Conservation (phyloP, 1,140 invertebrate genomes). For the honey bee (Apis mellifera) region DNA sequence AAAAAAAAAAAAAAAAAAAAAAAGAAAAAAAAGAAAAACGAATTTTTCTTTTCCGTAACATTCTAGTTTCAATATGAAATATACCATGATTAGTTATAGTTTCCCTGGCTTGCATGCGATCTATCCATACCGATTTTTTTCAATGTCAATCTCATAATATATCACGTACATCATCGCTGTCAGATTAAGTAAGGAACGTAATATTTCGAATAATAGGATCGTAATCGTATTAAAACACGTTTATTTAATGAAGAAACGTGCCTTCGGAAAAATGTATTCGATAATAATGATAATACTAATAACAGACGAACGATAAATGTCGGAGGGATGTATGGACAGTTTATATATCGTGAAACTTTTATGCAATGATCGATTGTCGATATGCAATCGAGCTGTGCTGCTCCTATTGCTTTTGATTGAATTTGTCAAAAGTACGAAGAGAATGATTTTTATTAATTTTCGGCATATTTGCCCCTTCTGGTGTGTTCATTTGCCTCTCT, state of each 20-base stretch:
- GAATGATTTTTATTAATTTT: not conserved
- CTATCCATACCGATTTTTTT: not conserved
- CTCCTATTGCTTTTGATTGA: constrained; percentile 51
- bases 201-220: not conserved
- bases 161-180: constrained; percentile 26
- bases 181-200: constrained; percentile 1
- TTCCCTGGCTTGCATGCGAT: constrained; percentile 17
- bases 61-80: constrained; percentile 27
- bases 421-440: constrained; percentile 19
- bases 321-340: not conserved
- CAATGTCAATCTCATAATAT: not conserved
- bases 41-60: not conserved
- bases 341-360: constrained; percentile 19
- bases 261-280: not conserved
- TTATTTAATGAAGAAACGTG: not conserved
- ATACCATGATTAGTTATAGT: not conserved
- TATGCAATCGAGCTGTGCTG: constrained; percentile 51
- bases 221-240: not conserved
- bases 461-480: not conserved
- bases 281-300: not conserved
- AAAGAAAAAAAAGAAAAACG: not conserved
- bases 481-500: not conserved
- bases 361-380: constrained; percentile 53
- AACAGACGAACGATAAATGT: not conserved
- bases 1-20: not conserved